phyloP scores from a whole-genome alignment of 2,113 vertebrate species.

The Tilapia sparmanii region DNA sequence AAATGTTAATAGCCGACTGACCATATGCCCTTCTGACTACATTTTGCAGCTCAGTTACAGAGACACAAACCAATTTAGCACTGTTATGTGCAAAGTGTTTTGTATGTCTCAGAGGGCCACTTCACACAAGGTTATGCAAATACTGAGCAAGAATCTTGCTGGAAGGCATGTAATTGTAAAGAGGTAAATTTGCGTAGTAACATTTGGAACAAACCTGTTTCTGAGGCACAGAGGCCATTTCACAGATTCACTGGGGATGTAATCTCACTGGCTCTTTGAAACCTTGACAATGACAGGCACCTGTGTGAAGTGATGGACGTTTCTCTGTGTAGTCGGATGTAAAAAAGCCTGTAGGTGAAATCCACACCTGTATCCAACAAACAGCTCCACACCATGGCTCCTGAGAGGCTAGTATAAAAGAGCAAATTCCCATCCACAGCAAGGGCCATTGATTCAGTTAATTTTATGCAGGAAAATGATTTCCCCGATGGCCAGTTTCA shows the following conservation, averaged over 20 bases:
- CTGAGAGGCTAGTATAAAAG: conserved; percentile 60
- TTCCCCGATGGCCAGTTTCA: conserved; percentile 68
- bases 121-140: conserved; percentile 58
- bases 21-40: not conserved
- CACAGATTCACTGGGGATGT: conserved; percentile 9
- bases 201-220: conserved; percentile 12
- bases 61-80: conserved; percentile 41
- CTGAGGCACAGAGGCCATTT: conserved; percentile 21
- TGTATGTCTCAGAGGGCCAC: conserved; percentile 28
- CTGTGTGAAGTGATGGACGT: conserved; percentile 36
- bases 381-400: conserved; percentile 27
- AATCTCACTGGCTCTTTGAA: conserved; percentile 28
- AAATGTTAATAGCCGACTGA: not conserved
- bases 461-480: conserved; percentile 75
- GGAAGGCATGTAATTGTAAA: conserved; percentile 11
- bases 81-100: conserved; percentile 40
- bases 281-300: conserved; percentile 43
- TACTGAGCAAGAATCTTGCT: conserved; percentile 15
- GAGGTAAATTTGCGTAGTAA: conserved; percentile 20
- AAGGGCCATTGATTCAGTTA: conserved; percentile 71
- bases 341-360: conserved; percentile 40
- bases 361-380: conserved; percentile 41
- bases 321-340: conserved; percentile 28
- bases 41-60: conserved; percentile 30
- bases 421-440: conserved; percentile 48